These are phyloP conservation scores for Epicauta chinensis DNA, from an alignment of 1,140 invertebrate genomes.

Conservation along the genomic window DNA sequence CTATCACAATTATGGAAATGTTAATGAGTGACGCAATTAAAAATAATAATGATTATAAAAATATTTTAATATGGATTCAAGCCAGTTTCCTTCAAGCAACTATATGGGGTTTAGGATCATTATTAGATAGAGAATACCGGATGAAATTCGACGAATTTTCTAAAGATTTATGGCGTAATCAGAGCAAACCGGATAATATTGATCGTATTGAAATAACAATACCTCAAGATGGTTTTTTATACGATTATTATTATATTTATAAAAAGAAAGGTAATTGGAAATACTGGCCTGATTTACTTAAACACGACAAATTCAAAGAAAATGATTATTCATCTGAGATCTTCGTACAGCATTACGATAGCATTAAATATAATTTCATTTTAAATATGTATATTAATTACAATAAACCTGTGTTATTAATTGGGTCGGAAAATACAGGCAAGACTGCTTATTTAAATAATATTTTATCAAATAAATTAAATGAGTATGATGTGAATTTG, in stretches of 20 bases:
- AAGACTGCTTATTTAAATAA: slow-evolving; percentile 86
- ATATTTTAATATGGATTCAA: slow-evolving; percentile 62
- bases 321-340: slow-evolving; percentile 59
- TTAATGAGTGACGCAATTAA: slow-evolving; percentile 59
- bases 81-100: slow-evolving; percentile 70
- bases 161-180: slow-evolving; percentile 51
- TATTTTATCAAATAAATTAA: slow-evolving; percentile 69
- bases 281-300: slow-evolving; percentile 60
- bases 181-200: slow-evolving; percentile 54
- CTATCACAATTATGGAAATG: slow-evolving; percentile 69
- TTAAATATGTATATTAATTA: slow-evolving; percentile 60
- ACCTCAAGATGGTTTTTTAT: slow-evolving; percentile 64
- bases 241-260: slow-evolving; percentile 74
- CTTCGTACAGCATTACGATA: slow-evolving; percentile 79
- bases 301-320: slow-evolving; percentile 51
- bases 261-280: slow-evolving; percentile 63
- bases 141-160: slow-evolving; percentile 66
- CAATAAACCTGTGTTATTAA: slow-evolving; percentile 65
- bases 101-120: slow-evolving; percentile 76
- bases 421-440: slow-evolving; percentile 85
- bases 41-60: slow-evolving; percentile 59
- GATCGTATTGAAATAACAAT: slow-evolving; percentile 65
- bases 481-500: slow-evolving; percentile 46
- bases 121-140: slow-evolving; percentile 62
- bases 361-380: slow-evolving; percentile 66